A percentile compares a stretch with the other conserved stretches of the same genome.
Conservation (phyloP, 2,888 invertebrate genomes). For the Amiota communis region DNA sequence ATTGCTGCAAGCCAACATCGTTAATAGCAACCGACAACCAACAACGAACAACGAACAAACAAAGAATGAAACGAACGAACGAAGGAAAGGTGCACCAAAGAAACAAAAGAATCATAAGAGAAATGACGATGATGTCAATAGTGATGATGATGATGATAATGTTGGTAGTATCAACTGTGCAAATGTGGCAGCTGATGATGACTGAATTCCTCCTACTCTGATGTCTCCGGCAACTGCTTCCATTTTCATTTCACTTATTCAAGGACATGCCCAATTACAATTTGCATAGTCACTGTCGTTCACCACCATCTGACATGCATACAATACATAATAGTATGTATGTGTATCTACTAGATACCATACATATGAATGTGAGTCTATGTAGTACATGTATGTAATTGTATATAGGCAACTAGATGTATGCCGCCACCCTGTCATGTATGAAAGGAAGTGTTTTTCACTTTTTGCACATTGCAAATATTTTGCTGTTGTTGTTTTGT, state of each 20-base stretch:
- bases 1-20: too few relatives aligned
- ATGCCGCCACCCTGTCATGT: conserved; percentile 20
- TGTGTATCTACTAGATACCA: conserved; percentile 16
- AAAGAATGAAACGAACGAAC: neutral
- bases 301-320: conserved; percentile 20
- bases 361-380: too few relatives aligned
- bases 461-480: conserved; percentile 25
- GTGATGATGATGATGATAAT: neutral
- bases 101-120: too few relatives aligned
- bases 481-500: conserved; percentile 1
- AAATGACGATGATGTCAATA: neutral
- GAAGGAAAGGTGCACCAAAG: neutral
- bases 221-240: too few relatives aligned
- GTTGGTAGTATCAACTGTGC: too few relatives aligned
- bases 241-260: neutral
- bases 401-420: neutral
- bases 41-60: neutral
- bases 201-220: too few relatives aligned
- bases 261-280: conserved; percentile 27
- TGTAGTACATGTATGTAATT: too few relatives aligned
- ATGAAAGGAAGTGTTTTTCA: neutral
- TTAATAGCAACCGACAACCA: too few relatives aligned
- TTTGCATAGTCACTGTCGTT: conserved; percentile 25
- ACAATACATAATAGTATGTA: conserved; percentile 4
- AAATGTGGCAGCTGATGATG: too few relatives aligned